Base-by-base conservation (phyloP, 1,140 invertebrate species). In the Drosophila subpulchrella region DNA sequence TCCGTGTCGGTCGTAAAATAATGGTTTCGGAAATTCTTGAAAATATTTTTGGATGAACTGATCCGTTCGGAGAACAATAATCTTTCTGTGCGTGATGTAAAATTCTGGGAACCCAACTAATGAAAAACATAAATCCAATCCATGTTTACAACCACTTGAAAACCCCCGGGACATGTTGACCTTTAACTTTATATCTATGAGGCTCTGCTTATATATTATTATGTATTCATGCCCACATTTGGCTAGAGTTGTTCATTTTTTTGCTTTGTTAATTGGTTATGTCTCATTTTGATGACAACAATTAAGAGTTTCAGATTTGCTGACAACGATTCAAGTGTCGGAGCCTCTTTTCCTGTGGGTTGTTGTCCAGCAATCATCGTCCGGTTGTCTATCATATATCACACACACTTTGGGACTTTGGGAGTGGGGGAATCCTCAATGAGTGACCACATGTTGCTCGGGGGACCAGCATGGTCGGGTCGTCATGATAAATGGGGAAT, bases 381-480 rank as follows among this genome's bases (percentile, higher is more conserved):
- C 11, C 50, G 58, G 68, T 42, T 55, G 71, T 75, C 71, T 36
- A 51, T 75, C 73, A 75, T 75, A 75, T 66, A 75, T 75, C 60
- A 75, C 53, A 6, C 17, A 41, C 38, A 4, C 27, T 36, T 27
- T 41, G 11, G 12, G 46, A 56, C 38, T 17, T 44, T 44, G 36
- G 34, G 36, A 27, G 41, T 53, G 46, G 68, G 48, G 36, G 59
- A 56, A 47, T 65, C 38, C 44, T 32, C 59, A 50, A 61, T 46
- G 51, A 53, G 53, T 65, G 72, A 65, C 55, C 53, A 66, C 56
- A 79, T 62, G 46, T 73, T 62, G 44, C 44, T 63, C 38, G 36
- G 13, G 24, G 30, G 36, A 70, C 67, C 67, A 71, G 65, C 65
- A 71, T 68, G 59, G 47, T 66, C 13, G 53, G 59, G 30, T 66